Base-by-base conservation (phyloP, 2,888 invertebrate genomes). In the Sycophila texana region DNA sequence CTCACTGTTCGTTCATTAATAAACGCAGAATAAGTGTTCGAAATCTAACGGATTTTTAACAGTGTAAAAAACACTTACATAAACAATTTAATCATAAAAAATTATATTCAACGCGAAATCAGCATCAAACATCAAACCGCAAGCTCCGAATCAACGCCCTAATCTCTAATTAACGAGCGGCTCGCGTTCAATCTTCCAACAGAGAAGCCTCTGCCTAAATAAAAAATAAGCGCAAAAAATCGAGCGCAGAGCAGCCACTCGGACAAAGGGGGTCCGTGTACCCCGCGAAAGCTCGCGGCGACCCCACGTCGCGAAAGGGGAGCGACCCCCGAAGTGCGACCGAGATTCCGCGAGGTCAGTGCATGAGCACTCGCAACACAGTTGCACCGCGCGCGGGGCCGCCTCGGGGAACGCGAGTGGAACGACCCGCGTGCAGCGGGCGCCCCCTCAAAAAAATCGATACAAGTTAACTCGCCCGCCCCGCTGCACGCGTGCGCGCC, bases 341-440 rank as follows among this genome's bases (percentile, higher is more conserved):
- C 20, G 47, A 66, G 39, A 39, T 39, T 39, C 39, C 39, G 39
- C 39, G 39, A 39, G 65, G 53, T 68, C 55, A 30, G 68, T 68
- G 55, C 68, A 68, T n/a, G 68, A n/a, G 55, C 20, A 55, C 51
- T 20, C 0, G n/a, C n/a, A n/a, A n/a, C n/a, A n/a, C 57, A 55
- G 78, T 74, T 74, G 79, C 74, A 65, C 60, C 16, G 16, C 63
- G 53, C 61, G 22, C 16, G 30, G 61, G 10, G 22, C 16, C 7
- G 53, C 30, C 53, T 14, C 73, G 72, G 57, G 72, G 58, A 61
- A 55, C 16, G 47, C 16, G 67, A 72, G 79, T 75, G 75, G 39
- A 75, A 75, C 67, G 75, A 75, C 79, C 75, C 68, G 22, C 14
- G 70, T 10, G 26, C 49, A 30, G 66, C 66, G 39, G 14, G 16